Evolutionary conservation across 2,888 invertebrate genomes (phyloP).

Genomic region (Petrolisthes manimaculis): DNA sequence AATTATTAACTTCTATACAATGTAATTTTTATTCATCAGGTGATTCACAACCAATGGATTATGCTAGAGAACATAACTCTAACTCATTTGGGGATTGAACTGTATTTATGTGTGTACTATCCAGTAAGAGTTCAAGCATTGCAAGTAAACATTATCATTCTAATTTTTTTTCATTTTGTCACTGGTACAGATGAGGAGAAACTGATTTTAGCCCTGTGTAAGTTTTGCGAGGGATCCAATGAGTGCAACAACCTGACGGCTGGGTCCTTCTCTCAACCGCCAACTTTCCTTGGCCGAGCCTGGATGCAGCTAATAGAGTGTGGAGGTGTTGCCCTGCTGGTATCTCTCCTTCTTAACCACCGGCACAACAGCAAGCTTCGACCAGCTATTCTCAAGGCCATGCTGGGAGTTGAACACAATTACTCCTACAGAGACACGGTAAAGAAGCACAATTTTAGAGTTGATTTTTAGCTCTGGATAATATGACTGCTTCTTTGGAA

Average conservation of each 20-base stretch:
- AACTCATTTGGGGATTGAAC: no score
- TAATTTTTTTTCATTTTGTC: not conserved
- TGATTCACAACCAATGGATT: not conserved
- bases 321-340: constrained; percentile 42
- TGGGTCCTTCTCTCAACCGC: constrained; percentile 43
- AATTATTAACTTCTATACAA: no score
- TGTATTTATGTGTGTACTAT: no score
- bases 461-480: no score
- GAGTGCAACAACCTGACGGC: constrained; percentile 35
- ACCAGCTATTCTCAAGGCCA: constrained; percentile 40
- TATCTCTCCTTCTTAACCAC: constrained; percentile 27
- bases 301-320: constrained; percentile 50
- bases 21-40: no score
- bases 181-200: constrained; percentile 42
- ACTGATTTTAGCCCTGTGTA: constrained; percentile 45
- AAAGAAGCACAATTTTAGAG: not conserved
- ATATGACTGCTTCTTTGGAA: no score
- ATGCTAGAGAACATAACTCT: not conserved
- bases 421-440: constrained; percentile 40
- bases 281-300: constrained; percentile 41
- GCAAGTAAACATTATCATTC: no score
- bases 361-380: constrained; percentile 25
- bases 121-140: no score
- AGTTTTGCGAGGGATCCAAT: constrained; percentile 47
- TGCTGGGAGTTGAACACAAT: constrained; percentile 39